Evolutionary conservation across 2,113 vertebrate genomes (phyloP), one percentile per base, ranked within the genome.

Genomic region (Chloropsis hardwickii): DNA sequence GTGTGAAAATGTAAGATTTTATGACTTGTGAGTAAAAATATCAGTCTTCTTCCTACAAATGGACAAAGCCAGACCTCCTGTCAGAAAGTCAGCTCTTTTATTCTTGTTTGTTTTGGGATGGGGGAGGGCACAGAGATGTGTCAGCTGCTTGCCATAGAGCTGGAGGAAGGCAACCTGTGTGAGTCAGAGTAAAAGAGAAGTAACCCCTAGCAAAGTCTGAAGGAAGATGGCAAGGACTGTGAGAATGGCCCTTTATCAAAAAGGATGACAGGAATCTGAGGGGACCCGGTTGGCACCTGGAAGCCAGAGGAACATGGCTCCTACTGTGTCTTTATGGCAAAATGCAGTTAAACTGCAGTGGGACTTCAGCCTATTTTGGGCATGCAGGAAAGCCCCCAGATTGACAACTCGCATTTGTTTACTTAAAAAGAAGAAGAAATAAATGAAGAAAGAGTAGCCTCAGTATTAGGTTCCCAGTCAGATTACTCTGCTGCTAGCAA

Each of bases 1-100:
- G 19, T 48, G 51, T 51, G 90, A 95, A 92, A 90, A 84, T 78
- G 50, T 70, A 66, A 95, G 73, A 48, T 95, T 79, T 93, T 95
- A 54, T 78, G 56, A 58, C 53, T 44, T 35, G 28, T 74, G 58
- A 54, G 16, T 86, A 65, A 88, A 83, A 86, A 79, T 81, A 82
- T 57, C 60, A 57, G 54, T 72, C 5, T 57, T 10, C 69, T 95
- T 95, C 35, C 73, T 91, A 50, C 77, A 87, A 40, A 57, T 0
- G 0, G 39, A 74, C 47, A 92, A 86, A 80, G 14, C 6, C 40
- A 94, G 47, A 56, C 29, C 53, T 84, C 50, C 45, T 21, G 40
- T 39, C 64, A 86, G 57, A 74, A 73, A 42, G 21, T 64, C 10
- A 81, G 14, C 44, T n/a, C 21, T 85, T 94, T 69, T 60, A 44